Evolutionary conservation across 2,888 invertebrate genomes (phyloP).

Genomic region (Frankliniella intonsa): DNA sequence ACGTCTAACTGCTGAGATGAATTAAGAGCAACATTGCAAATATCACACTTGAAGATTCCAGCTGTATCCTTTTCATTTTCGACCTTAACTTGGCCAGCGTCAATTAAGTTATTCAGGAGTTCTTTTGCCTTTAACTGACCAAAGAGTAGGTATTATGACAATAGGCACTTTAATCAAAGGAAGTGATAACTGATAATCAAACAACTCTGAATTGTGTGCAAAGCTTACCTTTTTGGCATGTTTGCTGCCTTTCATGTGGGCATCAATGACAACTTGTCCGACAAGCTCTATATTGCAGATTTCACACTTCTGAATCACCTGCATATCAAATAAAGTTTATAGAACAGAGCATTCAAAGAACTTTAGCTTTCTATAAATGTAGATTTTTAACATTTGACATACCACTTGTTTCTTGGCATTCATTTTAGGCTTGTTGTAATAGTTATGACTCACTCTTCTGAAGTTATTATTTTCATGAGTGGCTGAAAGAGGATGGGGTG

Average conservation of each 20-base stretch:
- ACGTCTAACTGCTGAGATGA: background rate
- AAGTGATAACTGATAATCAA: background rate
- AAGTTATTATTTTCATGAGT: too few species aligned
- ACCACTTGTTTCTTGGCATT: background rate
- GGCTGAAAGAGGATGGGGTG: too few species aligned
- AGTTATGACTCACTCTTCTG: background rate
- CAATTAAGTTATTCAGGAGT: background rate
- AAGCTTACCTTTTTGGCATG: background rate
- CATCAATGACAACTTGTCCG: slow-evolving; percentile 8
- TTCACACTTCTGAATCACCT: slow-evolving; percentile 8
- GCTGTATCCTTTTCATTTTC: background rate
- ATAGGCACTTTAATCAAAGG: background rate
- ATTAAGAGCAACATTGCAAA: background rate
- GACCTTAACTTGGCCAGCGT: background rate
- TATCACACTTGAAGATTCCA: background rate
- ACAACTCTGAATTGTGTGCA: background rate
- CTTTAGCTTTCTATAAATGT: background rate
- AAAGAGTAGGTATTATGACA: background rate
- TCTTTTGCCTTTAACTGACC: background rate
- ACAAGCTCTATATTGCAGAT: background rate
- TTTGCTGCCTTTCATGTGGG: slow-evolving; percentile 15
- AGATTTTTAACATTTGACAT: background rate
- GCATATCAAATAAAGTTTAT: background rate
- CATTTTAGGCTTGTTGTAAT: background rate
- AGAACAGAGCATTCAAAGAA: background rate